Base-by-base conservation (phyloP, 2,113 vertebrate species). In the Phasianus colchicus region DNA sequence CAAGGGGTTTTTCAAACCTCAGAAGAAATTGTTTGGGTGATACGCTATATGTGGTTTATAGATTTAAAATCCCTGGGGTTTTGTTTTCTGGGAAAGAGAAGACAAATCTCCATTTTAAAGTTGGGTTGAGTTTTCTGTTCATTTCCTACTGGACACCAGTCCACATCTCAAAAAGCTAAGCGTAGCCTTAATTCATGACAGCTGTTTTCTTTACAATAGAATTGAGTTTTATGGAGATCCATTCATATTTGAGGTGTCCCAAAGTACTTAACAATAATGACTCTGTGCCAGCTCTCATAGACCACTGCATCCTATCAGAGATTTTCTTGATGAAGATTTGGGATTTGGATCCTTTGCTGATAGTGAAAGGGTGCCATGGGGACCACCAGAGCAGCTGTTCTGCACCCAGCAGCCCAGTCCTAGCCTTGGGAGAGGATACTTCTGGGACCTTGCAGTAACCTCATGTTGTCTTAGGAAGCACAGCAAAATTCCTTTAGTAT, bases 11-110 rank as follows among this genome's bases (percentile, higher is more conserved):
- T 96, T 97, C 95, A 96, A 84, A 86, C 87, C 89, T 96, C 89
- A 92, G 64, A 96, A 96, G 96, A 96, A 95, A 95, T 96, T 96
- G 93, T 92, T 96, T 88, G 85, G 97, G 95, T 96, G 96, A 96
- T 95, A 95, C 61, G 58, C 86, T 95, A 86, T 96, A 95, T 91
- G 83, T 93, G 94, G 95, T 96, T 98, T 97, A 66, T 91, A 96
- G 95, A 96, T 96, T 95, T 93, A 91, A 94, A 94, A 94, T 95
- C 93, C 72, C 83, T 81, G 45, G 58, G 85, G 95, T 58, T 96
- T 88, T 95, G 60, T 94, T 91, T 96, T 93, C 94, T 95, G 94
- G 91, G 94, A 97, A 96, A 95, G 66, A 87, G 64, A 40, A 72
- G 93, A 84, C 77, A 94, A 94, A 92, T 89, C 84, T 66, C 65